phyloP scores from a whole-genome alignment of 2,888 invertebrate genomes.

The Oligia strigilis region DNA sequence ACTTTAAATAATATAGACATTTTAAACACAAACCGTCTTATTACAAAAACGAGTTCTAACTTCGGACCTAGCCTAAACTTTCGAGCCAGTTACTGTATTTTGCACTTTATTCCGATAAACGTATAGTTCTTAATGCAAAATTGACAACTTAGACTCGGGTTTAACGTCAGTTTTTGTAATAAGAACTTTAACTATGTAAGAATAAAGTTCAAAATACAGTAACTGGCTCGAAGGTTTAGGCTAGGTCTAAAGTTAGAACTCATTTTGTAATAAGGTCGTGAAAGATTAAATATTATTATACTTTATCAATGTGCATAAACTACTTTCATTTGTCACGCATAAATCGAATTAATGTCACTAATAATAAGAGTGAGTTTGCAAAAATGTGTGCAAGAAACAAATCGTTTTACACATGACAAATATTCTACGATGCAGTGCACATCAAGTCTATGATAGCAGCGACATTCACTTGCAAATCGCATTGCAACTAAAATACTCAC shows the following conservation, averaged over 20 bases:
- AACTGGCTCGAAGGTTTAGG: not conserved
- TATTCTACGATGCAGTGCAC: conserved; percentile 75
- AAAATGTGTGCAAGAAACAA: not conserved
- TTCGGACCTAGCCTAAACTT: not conserved
- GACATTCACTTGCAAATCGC: conserved; percentile 77
- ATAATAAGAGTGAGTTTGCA: conserved; percentile 5
- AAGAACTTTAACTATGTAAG: not conserved
- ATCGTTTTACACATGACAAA: conserved; percentile 75
- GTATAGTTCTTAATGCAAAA: not conserved
- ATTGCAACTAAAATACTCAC: conserved; percentile 73
- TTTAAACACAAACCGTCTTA: conserved; percentile 65
- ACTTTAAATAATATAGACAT: conserved; percentile 70
- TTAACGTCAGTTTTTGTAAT: not conserved
- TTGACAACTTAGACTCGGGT: not conserved
- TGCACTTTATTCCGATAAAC: not conserved
- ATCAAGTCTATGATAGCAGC: conserved; percentile 72
- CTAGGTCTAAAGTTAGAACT: not conserved
- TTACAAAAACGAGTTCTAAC: not conserved
- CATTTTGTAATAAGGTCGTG: not conserved
- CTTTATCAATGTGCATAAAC: conserved; percentile 63
- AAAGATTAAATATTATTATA: conserved; percentile 59
- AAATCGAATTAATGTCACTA: conserved; percentile 39
- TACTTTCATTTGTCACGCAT: conserved; percentile 71
- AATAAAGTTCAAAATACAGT: not conserved
- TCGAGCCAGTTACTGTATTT: not conserved